Base-by-base conservation (phyloP, 2,113 vertebrate species). In the Myrmecophaga tridactyla region DNA sequence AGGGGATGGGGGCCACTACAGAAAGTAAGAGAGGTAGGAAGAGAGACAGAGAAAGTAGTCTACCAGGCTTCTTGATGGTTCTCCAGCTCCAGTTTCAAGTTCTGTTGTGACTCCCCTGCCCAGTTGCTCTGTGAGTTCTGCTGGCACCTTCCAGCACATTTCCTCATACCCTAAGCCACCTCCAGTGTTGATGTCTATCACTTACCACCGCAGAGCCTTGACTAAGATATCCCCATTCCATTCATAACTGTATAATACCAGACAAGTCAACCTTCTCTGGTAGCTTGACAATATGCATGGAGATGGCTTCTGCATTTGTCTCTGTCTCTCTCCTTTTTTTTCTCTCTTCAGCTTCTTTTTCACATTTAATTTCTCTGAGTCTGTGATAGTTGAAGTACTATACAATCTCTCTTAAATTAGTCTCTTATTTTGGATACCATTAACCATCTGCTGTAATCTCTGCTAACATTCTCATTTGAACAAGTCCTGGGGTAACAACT, bases 401-500 rank as follows among this genome's bases (percentile, higher is more conserved):
- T 29, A 31, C 75, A 84, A 36, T 56, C 29, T 76, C 20, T 90
- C 8, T 88, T 70, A 39, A 80, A 90, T 88, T 39, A 51, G 23
- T 65, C 29, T 85, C 34, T 86, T 46, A 73, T 78, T 92, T 43
- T 73, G 27, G 31, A n/a, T 51, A 18, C 21, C 23, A 65, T 92
- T 90, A 87, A 92, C n/a, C 62, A 90, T 25, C 60, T 86, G 48
- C 34, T 86, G 9, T 87, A 25, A 2, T 58, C 11, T 80, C 60
- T 36, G 36, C 17, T 67, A 51, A 11, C 36, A 39, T 58, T 94
- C 8, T 80, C 13, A 73, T 90, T 78, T 67, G 62, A 82, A 82
- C 31, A 93, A 94, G 36, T 85, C 31, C 89, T 92, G 60, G 29
- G 53, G 65, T 78, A 94, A 46, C 39, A 39, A 93, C 25, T 92